Percentiles rank a stretch among this genome's conserved stretches.
phyloP scores from a whole-genome alignment of 2,888 invertebrate species.

The Dioctria rufipes region DNA sequence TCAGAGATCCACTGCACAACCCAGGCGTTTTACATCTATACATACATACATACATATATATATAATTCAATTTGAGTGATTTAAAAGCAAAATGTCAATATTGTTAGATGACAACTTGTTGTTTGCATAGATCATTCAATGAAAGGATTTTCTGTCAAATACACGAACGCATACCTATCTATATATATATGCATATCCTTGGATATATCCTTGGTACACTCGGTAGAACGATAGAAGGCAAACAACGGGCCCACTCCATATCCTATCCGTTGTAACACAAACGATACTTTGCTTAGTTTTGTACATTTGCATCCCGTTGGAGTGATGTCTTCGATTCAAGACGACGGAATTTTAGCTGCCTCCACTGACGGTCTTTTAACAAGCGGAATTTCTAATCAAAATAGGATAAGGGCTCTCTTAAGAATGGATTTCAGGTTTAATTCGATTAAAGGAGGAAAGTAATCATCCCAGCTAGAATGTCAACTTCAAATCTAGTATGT shows the following conservation, averaged over 20 bases:
- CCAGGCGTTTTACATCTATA: not conserved
- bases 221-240: conserved; percentile 2
- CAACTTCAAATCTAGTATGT: not conserved
- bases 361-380: conserved; percentile 25
- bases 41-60: too few relatives aligned
- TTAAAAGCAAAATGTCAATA: conserved; percentile 31
- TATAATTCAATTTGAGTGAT: conserved; percentile 38
- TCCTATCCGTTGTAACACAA: conserved; percentile 8
- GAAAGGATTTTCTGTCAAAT: conserved; percentile 25
- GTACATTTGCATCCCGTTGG: conserved; percentile 4
- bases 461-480: conserved; percentile 11
- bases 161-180: conserved; percentile 17
- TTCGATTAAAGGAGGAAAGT: conserved; percentile 38
- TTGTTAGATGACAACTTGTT: conserved; percentile 44
- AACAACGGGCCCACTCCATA: conserved; percentile 18
- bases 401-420: conserved; percentile 40
- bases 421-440: conserved; percentile 43
- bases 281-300: conserved; percentile 26
- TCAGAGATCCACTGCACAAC: not conserved
- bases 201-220: too few relatives aligned
- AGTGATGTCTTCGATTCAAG: not conserved
- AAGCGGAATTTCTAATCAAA: conserved; percentile 47
- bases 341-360: conserved; percentile 1
- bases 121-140: conserved; percentile 32
- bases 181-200: not conserved